These are phyloP conservation scores for Cyrtodaria siliqua DNA, from an alignment of 2,888 invertebrate genomes.

Conservation along the genomic window DNA sequence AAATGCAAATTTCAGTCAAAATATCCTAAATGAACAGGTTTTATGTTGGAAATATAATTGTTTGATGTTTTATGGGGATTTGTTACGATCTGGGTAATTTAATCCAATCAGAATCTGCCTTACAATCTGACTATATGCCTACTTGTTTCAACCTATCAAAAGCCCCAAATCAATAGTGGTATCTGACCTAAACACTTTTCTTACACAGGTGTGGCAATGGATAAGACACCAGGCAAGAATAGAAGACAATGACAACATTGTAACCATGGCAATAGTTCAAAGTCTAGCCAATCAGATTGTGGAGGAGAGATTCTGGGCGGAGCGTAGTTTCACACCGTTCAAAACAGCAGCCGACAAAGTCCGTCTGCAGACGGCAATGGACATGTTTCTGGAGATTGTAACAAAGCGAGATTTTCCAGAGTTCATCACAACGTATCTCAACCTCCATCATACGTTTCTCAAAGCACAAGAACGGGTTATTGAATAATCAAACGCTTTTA, in stretches of 20 bases:
- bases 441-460: slow-evolving; percentile 14
- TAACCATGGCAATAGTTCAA: slow-evolving; percentile 88
- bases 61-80: too few relatives aligned
- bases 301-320: slow-evolving; percentile 63
- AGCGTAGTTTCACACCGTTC: neutral
- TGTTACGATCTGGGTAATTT: too few relatives aligned
- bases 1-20: too few relatives aligned
- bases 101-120: too few relatives aligned
- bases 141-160: too few relatives aligned
- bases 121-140: too few relatives aligned
- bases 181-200: too few relatives aligned
- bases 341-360: slow-evolving; percentile 15
- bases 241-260: slow-evolving; percentile 87
- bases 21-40: too few relatives aligned
- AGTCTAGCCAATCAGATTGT: slow-evolving; percentile 86
- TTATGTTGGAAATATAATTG: too few relatives aligned
- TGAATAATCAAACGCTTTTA: too few relatives aligned
- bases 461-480: neutral
- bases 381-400: slow-evolving; percentile 89
- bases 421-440: slow-evolving; percentile 88
- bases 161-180: too few relatives aligned
- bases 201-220: slow-evolving; percentile 91
- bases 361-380: slow-evolving; percentile 81
- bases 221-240: slow-evolving; percentile 89
- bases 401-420: slow-evolving; percentile 89